Base-by-base conservation (phyloP, 2,797 vertebrate genomes). In the Alcedo quadribrachys region DNA sequence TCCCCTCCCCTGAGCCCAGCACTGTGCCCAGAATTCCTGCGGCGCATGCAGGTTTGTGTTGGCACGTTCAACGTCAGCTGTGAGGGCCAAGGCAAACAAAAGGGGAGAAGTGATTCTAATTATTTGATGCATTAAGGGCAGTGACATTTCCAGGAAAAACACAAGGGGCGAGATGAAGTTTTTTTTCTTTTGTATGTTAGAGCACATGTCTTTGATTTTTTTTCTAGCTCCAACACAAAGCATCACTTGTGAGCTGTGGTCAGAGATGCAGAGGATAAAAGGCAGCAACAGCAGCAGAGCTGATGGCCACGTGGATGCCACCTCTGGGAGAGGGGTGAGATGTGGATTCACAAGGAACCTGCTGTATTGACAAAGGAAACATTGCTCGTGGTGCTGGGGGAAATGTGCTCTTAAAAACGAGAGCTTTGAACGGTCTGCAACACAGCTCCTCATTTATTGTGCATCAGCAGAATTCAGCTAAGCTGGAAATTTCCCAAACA, bases 21-120 rank as follows among this genome's bases (percentile, higher is more conserved):
- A 1, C 89, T 78, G 40, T 66, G 75, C 94, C 94, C 66, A 0
- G 35, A 78, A 93, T 95, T 93, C 87, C 90, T 84, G 91, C 0
- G 5, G 32, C 8, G 20, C 73, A 10, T 15, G 2, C 37, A 27
- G 83, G 76, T 96, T 96, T 90, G 10, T 40, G 32, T 86, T 96
- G 96, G 95, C 92, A 62, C 25, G 33, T n/a, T 80, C 42, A 14
- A 12, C 0, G 0, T 6, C 48, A 84, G 58, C 80, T 15, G 24
- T 3, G 1, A 32, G 74, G 42, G 94, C 96, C 94, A 93, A 94
- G 45, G 63, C 78, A 95, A 94, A 95, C 90, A 93, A 42, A 69
- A 65, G 32, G 58, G 66, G 27, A 93, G 85, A 74, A 93, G 67
- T 28, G 77, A 86, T 92, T 70, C 69, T 71, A 46, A 32, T 60